Conservation (phyloP, 2,888 invertebrate species). For the Drosophila meridionalis region DNA sequence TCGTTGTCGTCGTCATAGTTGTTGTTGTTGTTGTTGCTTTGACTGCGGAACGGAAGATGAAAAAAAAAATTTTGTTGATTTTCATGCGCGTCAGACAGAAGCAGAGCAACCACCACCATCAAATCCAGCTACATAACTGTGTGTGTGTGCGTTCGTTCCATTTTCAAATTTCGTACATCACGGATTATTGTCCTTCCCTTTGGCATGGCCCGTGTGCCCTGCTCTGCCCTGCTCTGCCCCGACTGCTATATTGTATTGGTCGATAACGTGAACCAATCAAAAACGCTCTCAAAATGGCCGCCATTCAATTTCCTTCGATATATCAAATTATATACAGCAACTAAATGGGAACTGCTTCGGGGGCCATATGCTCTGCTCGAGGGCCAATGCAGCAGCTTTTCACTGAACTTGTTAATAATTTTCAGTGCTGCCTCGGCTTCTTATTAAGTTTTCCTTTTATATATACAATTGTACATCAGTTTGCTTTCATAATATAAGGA, state of each 20-base stretch:
- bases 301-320: slow-evolving; percentile 68
- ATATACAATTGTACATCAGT: not conserved
- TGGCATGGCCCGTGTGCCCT: slow-evolving; percentile 54
- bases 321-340: slow-evolving; percentile 48
- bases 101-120: slow-evolving; percentile 52
- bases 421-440: not conserved
- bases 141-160: slow-evolving; percentile 62
- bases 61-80: slow-evolving; percentile 50
- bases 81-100: slow-evolving; percentile 73
- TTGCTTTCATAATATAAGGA: not conserved
- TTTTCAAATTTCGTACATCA: slow-evolving; percentile 83
- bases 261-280: slow-evolving; percentile 85
- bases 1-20: slow-evolving; percentile 34
- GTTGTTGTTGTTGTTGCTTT: slow-evolving; percentile 46
- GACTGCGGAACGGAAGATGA: slow-evolving; percentile 41
- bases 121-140: slow-evolving; percentile 12
- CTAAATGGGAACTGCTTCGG: slow-evolving; percentile 17
- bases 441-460: not conserved
- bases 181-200: slow-evolving; percentile 80
- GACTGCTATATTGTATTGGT: slow-evolving; percentile 84
- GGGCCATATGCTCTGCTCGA: slow-evolving; percentile 33
- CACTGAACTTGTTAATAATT: not conserved
- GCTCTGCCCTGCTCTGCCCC: not conserved
- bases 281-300: slow-evolving; percentile 85
- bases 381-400: slow-evolving; percentile 8